Conservation (phyloP, 2,797 vertebrate genomes). For the Distichodus sexfasciatus region DNA sequence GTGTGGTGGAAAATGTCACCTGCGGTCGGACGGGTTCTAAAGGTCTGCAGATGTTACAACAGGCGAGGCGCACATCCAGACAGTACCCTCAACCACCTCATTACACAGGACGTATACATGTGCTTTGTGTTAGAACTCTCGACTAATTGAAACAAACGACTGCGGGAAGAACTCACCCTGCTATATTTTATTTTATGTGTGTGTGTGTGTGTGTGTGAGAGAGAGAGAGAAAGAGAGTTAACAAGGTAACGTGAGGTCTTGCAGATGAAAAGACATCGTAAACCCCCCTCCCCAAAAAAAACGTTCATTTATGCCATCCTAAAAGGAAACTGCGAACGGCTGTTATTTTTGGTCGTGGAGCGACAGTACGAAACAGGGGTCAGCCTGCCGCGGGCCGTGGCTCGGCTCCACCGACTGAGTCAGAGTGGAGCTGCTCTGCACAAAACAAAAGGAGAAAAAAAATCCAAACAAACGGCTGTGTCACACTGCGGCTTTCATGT, state of each 20-base stretch:
- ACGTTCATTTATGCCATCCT: background rate
- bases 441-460: too few relatives aligned
- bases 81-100: slow-evolving; percentile 20
- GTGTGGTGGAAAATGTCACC: slow-evolving; percentile 18
- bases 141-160: slow-evolving; percentile 49
- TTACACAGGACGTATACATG: slow-evolving; percentile 31
- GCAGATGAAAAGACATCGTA: slow-evolving; percentile 14
- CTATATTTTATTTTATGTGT: slow-evolving; percentile 34
- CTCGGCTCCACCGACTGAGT: slow-evolving; percentile 5
- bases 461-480: slow-evolving; percentile 5
- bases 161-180: slow-evolving; percentile 28
- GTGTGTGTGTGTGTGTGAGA: slow-evolving; percentile 9
- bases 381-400: background rate
- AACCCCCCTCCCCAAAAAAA: background rate
- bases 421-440: background rate
- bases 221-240: background rate
- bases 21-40: slow-evolving; percentile 9
- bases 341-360: background rate
- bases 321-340: background rate
- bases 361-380: background rate
- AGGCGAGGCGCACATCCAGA: background rate
- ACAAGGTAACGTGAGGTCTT: slow-evolving; percentile 30
- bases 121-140: slow-evolving; percentile 41
- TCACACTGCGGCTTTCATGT: slow-evolving; percentile 50
- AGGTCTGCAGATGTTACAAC: slow-evolving; percentile 21